A percentile compares a stretch with the other conserved stretches of the same genome.
Conservation (phyloP, 2,113 vertebrate genomes). For the western clawed frog (Xenopus tropicalis) region UCB_Xtro_10.0 CM004451.2:89433501-89434000, state of each 20-base stretch:
- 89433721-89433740: constrained; percentile 95
- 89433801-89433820: neutral
- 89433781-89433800: constrained; percentile 74
- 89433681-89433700: constrained; percentile 63
- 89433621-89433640: constrained; percentile 86
- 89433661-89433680: constrained; percentile 60
- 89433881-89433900: too few species aligned
- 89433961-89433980: too few species aligned
- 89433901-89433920: too few species aligned
- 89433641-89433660: constrained; percentile 67
- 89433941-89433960: too few species aligned
- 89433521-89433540: too few species aligned
- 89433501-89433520: too few species aligned
- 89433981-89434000: too few species aligned
- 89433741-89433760: constrained; percentile 79
- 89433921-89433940: too few species aligned
- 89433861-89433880: too few species aligned
- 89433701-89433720: constrained; percentile 89
- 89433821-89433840: neutral
- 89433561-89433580: too few species aligned
- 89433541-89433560: too few species aligned
- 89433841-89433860: too few species aligned
- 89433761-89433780: constrained; percentile 67
- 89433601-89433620: constrained; percentile 22
- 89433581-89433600: constrained; percentile 20